Conservation (phyloP, 2,888 invertebrate genomes). For the Siphonodentalium dalli region DNA sequence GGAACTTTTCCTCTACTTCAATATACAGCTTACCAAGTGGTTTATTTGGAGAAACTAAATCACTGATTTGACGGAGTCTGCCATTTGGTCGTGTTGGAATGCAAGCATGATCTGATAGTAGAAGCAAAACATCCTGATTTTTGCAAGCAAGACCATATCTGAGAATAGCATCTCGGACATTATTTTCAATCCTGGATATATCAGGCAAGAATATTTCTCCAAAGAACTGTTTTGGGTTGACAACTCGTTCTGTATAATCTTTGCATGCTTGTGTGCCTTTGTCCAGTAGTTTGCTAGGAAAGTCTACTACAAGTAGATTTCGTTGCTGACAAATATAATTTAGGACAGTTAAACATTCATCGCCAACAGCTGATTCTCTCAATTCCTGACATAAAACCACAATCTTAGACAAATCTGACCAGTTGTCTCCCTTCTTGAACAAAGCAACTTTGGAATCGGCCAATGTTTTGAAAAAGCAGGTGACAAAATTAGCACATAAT, state of each 20-base stretch:
- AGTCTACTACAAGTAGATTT: no score
- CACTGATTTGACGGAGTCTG: slow-evolving; percentile 2
- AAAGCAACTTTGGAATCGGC: slow-evolving; percentile 1
- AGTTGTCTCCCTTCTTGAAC: slow-evolving; percentile 16
- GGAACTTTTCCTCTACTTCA: slow-evolving; percentile 14
- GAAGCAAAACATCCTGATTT: background rate
- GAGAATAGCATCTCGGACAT: no score
- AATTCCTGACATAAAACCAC: slow-evolving; percentile 22
- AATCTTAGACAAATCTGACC: slow-evolving; percentile 16
- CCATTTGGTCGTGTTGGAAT: slow-evolving; percentile 13
- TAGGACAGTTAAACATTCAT: slow-evolving; percentile 12
- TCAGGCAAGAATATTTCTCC: slow-evolving; percentile 27
- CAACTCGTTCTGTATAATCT: no score
- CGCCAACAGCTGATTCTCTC: slow-evolving; percentile 11
- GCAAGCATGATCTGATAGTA: slow-evolving; percentile 3
- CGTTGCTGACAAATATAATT: no score
- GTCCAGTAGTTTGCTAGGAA: no score
- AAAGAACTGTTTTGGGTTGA: slow-evolving; percentile 22
- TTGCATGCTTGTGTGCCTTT: no score
- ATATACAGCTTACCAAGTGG: slow-evolving; percentile 1
- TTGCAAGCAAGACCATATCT: no score
- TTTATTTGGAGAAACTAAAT: slow-evolving; percentile 6
- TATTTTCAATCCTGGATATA: slow-evolving; percentile 6
- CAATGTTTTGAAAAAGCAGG: no score
- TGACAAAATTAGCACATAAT: no score